These are phyloP conservation scores for Ypsolopha sequella DNA, from an alignment of 2,888 invertebrate species.

Conservation along the genomic window DNA sequence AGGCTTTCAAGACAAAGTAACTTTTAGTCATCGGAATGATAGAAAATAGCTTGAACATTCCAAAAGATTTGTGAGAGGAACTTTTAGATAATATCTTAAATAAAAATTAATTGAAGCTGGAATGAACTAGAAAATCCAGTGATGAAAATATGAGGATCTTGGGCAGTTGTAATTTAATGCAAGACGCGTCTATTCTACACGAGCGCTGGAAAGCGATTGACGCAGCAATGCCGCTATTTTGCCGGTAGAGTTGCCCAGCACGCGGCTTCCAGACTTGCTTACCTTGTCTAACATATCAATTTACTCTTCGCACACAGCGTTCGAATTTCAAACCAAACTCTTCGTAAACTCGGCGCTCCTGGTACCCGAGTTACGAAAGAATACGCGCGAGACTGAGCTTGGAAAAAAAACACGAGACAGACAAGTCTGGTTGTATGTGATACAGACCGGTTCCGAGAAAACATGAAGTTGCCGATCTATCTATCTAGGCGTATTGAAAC, in stretches of 20 bases:
- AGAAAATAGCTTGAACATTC: no score
- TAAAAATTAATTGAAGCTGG: no score
- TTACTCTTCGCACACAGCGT: conserved; percentile 44
- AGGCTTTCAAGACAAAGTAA: no score
- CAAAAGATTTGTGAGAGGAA: no score
- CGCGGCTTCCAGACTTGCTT: conserved; percentile 38
- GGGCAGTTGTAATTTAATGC: no score
- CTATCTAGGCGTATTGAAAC: no score
- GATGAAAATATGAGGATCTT: no score
- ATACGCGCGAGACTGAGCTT: conserved; percentile 48
- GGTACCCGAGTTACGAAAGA: conserved; percentile 63
- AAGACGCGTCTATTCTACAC: background rate
- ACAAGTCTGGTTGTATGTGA: background rate
- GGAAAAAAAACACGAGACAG: conserved; percentile 11
- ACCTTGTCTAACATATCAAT: conserved; percentile 57
- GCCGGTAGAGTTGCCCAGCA: conserved; percentile 12
- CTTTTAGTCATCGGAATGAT: no score
- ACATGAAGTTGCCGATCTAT: no score
- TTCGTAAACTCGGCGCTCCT: conserved; percentile 46
- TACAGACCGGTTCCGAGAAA: no score
- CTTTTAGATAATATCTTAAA: no score
- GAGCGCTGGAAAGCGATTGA: background rate
- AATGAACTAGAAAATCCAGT: no score
- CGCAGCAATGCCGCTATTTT: background rate
- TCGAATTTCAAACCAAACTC: conserved; percentile 26